Evolutionary conservation across 23 tunicate species (phyloP).

Genomic region (Ciona savignyi): DNA sequence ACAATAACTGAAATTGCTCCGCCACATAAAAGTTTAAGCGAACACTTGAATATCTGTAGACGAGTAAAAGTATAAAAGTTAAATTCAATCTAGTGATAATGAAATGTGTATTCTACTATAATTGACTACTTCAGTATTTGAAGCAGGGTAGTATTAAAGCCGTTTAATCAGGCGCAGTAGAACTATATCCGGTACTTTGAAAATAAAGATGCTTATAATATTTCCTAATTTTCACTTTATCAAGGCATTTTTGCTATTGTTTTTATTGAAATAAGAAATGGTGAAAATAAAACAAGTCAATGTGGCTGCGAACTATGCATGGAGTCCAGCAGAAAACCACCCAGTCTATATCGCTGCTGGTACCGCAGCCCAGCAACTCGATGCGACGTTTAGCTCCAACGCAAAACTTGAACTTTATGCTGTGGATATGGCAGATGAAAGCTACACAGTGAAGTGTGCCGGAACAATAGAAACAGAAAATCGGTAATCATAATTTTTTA

Average conservation of each 20-base stretch:
- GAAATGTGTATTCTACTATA: too few species aligned
- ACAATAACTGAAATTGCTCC: too few species aligned
- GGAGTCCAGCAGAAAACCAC: conserved; percentile 79
- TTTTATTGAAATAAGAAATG: conserved; percentile 40
- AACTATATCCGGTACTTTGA: too few species aligned
- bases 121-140: too few species aligned
- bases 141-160: too few species aligned
- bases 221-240: neutral
- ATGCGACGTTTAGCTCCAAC: conserved; percentile 82
- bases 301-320: conserved; percentile 86
- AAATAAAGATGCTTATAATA: conserved; percentile 10
- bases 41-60: too few species aligned
- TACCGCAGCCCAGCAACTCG: conserved; percentile 97
- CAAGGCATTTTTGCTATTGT: neutral
- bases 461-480: conserved; percentile 62
- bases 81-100: too few species aligned
- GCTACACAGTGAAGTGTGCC: conserved; percentile 36
- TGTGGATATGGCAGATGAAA: conserved; percentile 60
- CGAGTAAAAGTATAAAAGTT: too few species aligned
- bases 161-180: too few species aligned
- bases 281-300: conserved; percentile 73
- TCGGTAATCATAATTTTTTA: conserved; percentile 39
- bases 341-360: conserved; percentile 84
- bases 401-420: conserved; percentile 69
- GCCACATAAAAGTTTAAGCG: too few species aligned